phyloP scores from a whole-genome alignment of 2,113 vertebrate genomes.

The Daphoenositta chrysoptera region DNA sequence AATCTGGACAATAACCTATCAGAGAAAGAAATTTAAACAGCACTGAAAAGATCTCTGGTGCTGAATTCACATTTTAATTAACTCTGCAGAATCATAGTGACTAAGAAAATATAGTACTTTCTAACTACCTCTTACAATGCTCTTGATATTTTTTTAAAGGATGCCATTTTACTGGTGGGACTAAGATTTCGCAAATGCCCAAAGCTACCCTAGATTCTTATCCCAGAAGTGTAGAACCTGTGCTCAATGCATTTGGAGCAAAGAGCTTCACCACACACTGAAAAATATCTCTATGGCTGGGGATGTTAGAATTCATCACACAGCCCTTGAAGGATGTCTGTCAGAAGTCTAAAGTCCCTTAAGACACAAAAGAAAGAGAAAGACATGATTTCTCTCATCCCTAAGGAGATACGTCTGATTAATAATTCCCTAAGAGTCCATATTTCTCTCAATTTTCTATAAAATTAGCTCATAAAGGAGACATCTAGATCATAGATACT shows the following conservation, averaged over 20 bases:
- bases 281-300: neutral
- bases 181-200: conserved; percentile 31
- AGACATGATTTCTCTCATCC: neutral
- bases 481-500: neutral
- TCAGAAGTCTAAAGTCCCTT: neutral
- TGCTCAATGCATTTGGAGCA: neutral
- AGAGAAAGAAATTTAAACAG: neutral
- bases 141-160: neutral
- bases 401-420: neutral
- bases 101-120: neutral
- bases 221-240: neutral
- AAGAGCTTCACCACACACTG: neutral
- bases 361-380: neutral
- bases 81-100: neutral
- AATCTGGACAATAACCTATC: neutral
- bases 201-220: neutral
- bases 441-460: neutral
- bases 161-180: neutral
- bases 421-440: neutral
- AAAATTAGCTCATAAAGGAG: neutral
- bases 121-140: neutral
- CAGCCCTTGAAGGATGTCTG: neutral
- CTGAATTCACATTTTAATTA: conserved; percentile 17
- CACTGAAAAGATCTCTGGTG: neutral
- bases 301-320: neutral